A percentile compares a stretch with the other conserved stretches of the same genome.
These are phyloP conservation scores for Stomatorhinus ivindoensis DNA, from an alignment of 2,113 vertebrate species.

Conservation along the genomic window DNA sequence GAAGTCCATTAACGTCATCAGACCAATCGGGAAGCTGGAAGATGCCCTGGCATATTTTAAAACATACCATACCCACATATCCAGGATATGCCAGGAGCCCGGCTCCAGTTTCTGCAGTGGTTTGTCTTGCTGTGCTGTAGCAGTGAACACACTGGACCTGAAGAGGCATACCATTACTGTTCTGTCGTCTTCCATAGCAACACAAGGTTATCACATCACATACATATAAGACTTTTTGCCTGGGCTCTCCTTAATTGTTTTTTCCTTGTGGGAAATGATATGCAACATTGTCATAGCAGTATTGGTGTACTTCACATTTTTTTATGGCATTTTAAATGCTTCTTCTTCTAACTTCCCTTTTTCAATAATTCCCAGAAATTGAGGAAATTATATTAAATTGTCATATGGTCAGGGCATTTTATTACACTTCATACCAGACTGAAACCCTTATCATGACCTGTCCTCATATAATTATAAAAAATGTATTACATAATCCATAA, in stretches of 20 bases:
- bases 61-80: constrained; percentile 33
- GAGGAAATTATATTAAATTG: not conserved
- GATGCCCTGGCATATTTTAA: constrained; percentile 45
- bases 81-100: constrained; percentile 39
- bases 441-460: not conserved
- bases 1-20: constrained; percentile 46
- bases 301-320: not conserved
- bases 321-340: not conserved
- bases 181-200: not conserved
- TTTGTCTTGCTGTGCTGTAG: constrained; percentile 21
- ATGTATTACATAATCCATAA: not conserved
- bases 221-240: not conserved
- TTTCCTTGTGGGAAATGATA: not conserved
- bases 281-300: not conserved
- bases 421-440: not conserved
- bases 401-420: not conserved
- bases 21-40: constrained; percentile 50
- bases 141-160: not conserved
- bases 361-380: not conserved
- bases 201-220: not conserved
- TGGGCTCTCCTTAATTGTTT: not conserved
- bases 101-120: constrained; percentile 56
- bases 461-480: not conserved
- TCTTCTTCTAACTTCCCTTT: not conserved
- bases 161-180: not conserved